These are phyloP conservation scores for Perca fluviatilis DNA, from an alignment of 2,113 vertebrate species.

Conservation along the genomic window DNA sequence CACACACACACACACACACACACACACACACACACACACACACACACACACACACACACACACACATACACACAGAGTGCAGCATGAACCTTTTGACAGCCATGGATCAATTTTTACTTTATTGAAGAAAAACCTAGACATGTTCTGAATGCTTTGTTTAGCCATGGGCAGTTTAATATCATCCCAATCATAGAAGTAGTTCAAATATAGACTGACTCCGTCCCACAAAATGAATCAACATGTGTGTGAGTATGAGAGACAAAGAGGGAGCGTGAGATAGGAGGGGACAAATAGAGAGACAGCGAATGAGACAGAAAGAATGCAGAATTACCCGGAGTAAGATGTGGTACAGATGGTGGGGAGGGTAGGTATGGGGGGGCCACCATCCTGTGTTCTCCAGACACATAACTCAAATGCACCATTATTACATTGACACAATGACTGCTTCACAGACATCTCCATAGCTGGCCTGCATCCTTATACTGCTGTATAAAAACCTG, in stretches of 20 bases:
- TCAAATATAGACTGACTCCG: slow-evolving; percentile 27
- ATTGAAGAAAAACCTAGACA: slow-evolving; percentile 46
- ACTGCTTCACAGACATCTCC: slow-evolving; percentile 73
- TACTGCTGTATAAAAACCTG: slow-evolving; percentile 41
- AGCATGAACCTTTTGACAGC: slow-evolving; percentile 24
- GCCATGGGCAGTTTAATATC: slow-evolving; percentile 47
- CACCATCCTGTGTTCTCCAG: slow-evolving; percentile 67
- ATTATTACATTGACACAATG: slow-evolving; percentile 76
- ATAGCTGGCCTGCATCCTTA: slow-evolving; percentile 62
- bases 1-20: not conserved
- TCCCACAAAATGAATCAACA: slow-evolving; percentile 40
- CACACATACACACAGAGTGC: not conserved
- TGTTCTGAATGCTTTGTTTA: slow-evolving; percentile 35
- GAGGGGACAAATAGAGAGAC: slow-evolving; percentile 45
- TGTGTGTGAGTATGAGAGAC: slow-evolving; percentile 12
- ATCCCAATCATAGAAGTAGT: slow-evolving; percentile 30
- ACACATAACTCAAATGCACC: slow-evolving; percentile 74
- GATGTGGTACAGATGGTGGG: slow-evolving; percentile 79
- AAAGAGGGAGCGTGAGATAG: slow-evolving; percentile 8
- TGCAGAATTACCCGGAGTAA: slow-evolving; percentile 57
- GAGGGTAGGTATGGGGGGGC: slow-evolving; percentile 60
- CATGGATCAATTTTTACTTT: slow-evolving; percentile 41
- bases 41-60: not conserved
- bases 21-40: not conserved
- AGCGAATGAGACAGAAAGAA: slow-evolving; percentile 45